Conservation (phyloP, 2,113 vertebrate species). For the Cyanoramphus novaezelandiae region DNA sequence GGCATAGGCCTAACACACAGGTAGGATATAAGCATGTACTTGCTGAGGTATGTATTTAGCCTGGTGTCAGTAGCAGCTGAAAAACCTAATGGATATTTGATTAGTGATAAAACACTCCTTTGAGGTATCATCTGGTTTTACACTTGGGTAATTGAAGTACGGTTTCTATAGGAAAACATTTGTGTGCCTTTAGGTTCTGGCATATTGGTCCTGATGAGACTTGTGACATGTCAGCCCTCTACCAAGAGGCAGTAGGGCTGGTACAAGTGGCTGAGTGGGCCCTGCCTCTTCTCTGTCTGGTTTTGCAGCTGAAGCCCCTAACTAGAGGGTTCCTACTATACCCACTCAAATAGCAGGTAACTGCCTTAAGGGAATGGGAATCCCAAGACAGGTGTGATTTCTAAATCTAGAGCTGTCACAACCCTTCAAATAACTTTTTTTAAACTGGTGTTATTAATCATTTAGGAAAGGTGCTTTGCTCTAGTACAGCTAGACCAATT, state of each 20-base stretch:
- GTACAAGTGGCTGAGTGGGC: background rate
- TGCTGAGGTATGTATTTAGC: background rate
- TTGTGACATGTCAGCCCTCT: background rate
- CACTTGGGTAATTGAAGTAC: background rate
- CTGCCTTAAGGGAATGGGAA: background rate
- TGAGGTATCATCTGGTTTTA: background rate
- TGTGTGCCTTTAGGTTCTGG: background rate
- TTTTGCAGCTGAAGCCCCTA: background rate
- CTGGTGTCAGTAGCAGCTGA: background rate
- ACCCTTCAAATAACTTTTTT: background rate
- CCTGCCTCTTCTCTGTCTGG: background rate
- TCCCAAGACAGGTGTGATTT: background rate
- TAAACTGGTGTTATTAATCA: background rate
- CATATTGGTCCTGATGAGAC: background rate
- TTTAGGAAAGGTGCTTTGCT: background rate
- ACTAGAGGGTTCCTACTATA: fast-evolving
- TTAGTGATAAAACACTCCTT: background rate
- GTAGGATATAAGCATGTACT: background rate
- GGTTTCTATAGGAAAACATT: background rate
- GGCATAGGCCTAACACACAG: background rate
- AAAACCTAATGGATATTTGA: background rate
- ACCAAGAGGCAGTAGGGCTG: background rate
- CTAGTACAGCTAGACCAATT: background rate
- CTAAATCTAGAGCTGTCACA: background rate
- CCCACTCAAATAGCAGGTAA: background rate